Evolutionary conservation across 2,888 invertebrate species (phyloP), one percentile per base, ranked within the genome.

Genomic region (Neoaliturus tenellus): DNA sequence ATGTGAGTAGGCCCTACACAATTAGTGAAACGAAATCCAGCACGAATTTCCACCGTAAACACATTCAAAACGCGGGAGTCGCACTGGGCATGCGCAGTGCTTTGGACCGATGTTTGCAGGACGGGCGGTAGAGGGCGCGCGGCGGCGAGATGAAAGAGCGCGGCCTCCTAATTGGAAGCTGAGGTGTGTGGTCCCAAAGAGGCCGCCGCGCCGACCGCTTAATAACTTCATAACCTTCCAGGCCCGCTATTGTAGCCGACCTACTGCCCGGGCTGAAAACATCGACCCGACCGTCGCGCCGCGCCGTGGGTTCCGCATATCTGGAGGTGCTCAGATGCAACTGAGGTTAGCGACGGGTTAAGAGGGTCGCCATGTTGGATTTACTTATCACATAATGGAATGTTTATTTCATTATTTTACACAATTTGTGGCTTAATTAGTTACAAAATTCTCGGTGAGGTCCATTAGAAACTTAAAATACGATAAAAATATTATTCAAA

Each of bases 121-220:
- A 23, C 80, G 55, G 83, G 31, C 33, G 28, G 25, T 55, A 81
- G 31, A 41, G 71, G 33, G 81, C 69, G 73, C 67, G 39, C 55
- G 86, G 81, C 86, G 87, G 86, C 83, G 83, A 87, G 85, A 86
- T 86, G 85, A 85, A 86, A 86, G 85, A 75, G 82, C 80, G 80
- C 82, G 78, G 78, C 81, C 81, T 80, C 81, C 84, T 86, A 85
- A 85, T 86, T 86, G 87, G 84, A 75, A 69, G 83, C 83, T 81
- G 71, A 84, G 81, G 81, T 86, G 86, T 85, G 85, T 85, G 85
- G 86, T 85, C 81, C 82, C 82, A 85, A 86, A 86, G 85, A 73
- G 55, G 75, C 85, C 85, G 85, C 81, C 86, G 81, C 75, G 71
- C 73, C 25, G 25, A 17, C 35, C 73, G 51, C 73, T 73, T 82